Percentiles rank a stretch among this genome's conserved stretches.
Conservation (phyloP, 1,140 invertebrate species). For the Cephus cinctus region DNA sequence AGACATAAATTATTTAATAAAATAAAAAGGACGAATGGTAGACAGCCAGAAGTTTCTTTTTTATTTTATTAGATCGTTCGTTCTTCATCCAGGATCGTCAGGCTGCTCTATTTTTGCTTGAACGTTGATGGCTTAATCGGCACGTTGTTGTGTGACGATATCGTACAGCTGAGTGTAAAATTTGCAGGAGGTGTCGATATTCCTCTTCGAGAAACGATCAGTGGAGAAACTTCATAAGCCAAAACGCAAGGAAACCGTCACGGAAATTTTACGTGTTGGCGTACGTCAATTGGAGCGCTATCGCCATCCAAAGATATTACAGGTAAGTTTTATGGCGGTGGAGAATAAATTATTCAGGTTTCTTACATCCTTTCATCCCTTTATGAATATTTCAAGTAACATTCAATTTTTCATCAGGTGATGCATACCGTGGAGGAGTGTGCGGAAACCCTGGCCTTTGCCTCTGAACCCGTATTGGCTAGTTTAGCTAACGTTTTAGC, state of each 20-base stretch:
- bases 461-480: conserved; percentile 83
- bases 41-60: no score
- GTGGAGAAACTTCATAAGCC: conserved; percentile 95
- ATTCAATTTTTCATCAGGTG: conserved; percentile 54
- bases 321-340: conserved; percentile 55
- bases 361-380: conserved; percentile 1
- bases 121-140: no score
- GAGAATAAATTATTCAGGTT: no score
- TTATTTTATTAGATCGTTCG: no score
- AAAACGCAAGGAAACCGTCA: conserved; percentile 86
- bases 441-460: conserved; percentile 86
- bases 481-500: conserved; percentile 87
- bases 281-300: conserved; percentile 80
- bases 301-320: conserved; percentile 82
- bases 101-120: no score
- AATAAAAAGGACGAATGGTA: no score
- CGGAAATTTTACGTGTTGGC: conserved; percentile 83
- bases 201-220: conserved; percentile 91
- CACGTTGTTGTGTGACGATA: no score
- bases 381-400: not conserved
- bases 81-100: no score
- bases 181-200: conserved; percentile 92
- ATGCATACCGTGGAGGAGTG: conserved; percentile 79
- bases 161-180: no score
- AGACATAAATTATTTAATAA: no score